Conservation (phyloP, 2,888 invertebrate species). For the Parasteatoda lunata region DNA sequence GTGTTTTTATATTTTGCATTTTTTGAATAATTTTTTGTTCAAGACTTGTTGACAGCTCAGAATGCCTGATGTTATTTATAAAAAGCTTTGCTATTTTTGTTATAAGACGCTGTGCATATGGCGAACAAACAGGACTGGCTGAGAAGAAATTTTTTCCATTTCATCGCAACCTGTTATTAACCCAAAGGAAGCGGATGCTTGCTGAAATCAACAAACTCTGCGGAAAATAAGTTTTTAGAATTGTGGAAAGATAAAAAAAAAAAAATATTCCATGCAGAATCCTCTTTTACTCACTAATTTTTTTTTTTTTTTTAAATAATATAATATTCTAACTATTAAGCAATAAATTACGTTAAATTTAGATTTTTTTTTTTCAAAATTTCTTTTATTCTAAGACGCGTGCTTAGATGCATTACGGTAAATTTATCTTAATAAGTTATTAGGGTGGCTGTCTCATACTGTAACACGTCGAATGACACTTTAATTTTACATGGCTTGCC, state of each 20-base stretch:
- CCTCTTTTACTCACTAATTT: no score
- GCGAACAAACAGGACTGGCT: background rate
- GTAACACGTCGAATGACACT: no score
- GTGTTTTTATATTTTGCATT: constrained; percentile 4
- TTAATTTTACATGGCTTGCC: no score
- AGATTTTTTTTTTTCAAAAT: no score
- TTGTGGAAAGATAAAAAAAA: background rate
- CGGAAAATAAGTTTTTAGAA: background rate
- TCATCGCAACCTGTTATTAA: constrained; percentile 34
- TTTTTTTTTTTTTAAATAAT: no score
- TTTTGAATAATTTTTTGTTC: constrained; percentile 15
- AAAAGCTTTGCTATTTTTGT: background rate
- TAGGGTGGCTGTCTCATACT: no score
- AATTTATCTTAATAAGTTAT: no score
- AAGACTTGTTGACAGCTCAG: constrained; percentile 21
- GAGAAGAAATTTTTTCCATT: background rate
- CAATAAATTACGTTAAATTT: no score
- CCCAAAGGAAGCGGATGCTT: constrained; percentile 11
- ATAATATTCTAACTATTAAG: no score
- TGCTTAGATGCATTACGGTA: no score
- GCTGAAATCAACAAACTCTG: background rate
- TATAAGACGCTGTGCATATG: background rate
- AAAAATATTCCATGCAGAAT: background rate
- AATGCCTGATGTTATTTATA: constrained; percentile 5
- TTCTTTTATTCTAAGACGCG: no score